A percentile compares a stretch with the other conserved stretches of the same genome.
Conservation (phyloP, 2,888 invertebrate species). For the Chirona hameri region DNA sequence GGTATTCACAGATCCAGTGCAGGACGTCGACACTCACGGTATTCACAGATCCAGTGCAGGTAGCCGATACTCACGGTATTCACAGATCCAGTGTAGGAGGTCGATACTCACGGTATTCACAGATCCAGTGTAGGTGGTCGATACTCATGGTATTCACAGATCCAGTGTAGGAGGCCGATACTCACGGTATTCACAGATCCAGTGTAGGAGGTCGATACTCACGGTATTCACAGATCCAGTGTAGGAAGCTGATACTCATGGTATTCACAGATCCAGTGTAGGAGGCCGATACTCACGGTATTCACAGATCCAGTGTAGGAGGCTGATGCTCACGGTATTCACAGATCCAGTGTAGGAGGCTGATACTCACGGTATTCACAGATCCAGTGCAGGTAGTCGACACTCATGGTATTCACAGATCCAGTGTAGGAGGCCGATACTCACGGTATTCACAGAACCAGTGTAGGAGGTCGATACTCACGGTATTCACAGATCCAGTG, state of each 20-base stretch:
- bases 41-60: slow-evolving; percentile 86
- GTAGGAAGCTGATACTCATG: slow-evolving; percentile 84
- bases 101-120: slow-evolving; percentile 85
- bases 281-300: slow-evolving; percentile 82
- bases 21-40: slow-evolving; percentile 84
- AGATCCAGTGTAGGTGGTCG: slow-evolving; percentile 89
- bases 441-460: slow-evolving; percentile 89
- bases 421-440: slow-evolving; percentile 87
- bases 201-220: slow-evolving; percentile 84
- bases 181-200: slow-evolving; percentile 87
- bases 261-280: slow-evolving; percentile 88
- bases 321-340: slow-evolving; percentile 86
- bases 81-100: slow-evolving; percentile 89
- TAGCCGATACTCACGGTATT: slow-evolving; percentile 85
- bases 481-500: slow-evolving; percentile 89
- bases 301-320: slow-evolving; percentile 89
- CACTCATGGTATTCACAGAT: slow-evolving; percentile 83
- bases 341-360: slow-evolving; percentile 87
- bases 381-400: slow-evolving; percentile 89
- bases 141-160: slow-evolving; percentile 85
- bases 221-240: slow-evolving; percentile 90
- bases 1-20: slow-evolving; percentile 86
- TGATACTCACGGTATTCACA: slow-evolving; percentile 80
- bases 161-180: slow-evolving; percentile 88
- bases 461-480: slow-evolving; percentile 83